These are phyloP conservation scores for Hydrotaea cyrtoneurina DNA, from an alignment of 2,888 invertebrate species.

Conservation along the genomic window DNA sequence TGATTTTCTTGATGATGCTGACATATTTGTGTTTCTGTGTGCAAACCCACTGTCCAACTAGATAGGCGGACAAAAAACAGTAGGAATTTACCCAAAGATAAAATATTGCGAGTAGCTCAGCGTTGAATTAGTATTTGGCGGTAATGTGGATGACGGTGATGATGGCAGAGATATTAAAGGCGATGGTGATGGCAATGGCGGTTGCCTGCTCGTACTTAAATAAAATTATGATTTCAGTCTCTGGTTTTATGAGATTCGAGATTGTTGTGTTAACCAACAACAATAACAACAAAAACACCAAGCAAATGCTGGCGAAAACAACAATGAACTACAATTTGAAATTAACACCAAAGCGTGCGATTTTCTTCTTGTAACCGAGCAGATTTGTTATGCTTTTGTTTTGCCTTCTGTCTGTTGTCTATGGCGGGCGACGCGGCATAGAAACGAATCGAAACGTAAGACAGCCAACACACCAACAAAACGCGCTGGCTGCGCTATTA, in stretches of 20 bases:
- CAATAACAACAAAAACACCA: not conserved
- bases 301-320: conserved; percentile 3
- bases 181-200: not conserved
- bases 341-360: conserved; percentile 56
- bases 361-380: conserved; percentile 35
- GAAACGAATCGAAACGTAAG: conserved; percentile 12
- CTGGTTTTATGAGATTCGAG: not conserved
- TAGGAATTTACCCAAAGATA: too few species aligned
- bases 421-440: not conserved
- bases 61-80: too few species aligned
- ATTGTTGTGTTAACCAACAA: conserved; percentile 29
- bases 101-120: not conserved
- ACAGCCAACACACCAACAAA: not conserved
- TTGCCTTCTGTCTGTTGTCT: not conserved
- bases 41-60: too few species aligned
- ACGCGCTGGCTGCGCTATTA: not conserved
- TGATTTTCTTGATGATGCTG: too few species aligned
- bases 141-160: not conserved
- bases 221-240: conserved; percentile 25
- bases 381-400: conserved; percentile 32
- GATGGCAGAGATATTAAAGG: not conserved
- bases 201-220: conserved; percentile 5
- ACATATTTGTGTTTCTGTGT: too few species aligned
- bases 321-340: conserved; percentile 8
- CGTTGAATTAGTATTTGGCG: not conserved